Percentiles rank a stretch among this genome's conserved stretches.
phyloP scores from a whole-genome alignment of 2,113 vertebrate genomes.

The Nicator chloris region DNA sequence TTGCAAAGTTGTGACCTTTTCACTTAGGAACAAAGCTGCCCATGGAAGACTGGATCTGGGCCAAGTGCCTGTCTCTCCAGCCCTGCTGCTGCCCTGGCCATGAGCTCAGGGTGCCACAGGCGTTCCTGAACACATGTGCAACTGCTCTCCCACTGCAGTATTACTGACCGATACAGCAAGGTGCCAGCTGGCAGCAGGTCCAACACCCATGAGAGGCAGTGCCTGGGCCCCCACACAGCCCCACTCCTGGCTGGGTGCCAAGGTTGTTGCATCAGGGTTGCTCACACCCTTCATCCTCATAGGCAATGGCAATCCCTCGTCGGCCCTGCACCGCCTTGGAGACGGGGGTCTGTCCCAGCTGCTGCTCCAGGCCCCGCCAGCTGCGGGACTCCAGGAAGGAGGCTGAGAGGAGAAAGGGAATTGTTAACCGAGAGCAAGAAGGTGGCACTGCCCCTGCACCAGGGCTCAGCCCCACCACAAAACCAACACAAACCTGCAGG shows the following conservation, averaged over 20 bases:
- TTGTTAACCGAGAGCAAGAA: not conserved
- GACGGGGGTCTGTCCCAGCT: constrained; percentile 82
- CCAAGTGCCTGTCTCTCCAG: not conserved
- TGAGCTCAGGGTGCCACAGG: not conserved
- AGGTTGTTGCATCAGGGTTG: not conserved
- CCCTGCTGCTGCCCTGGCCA: not conserved
- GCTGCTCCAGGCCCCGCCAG: constrained; percentile 89
- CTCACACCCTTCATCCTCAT: constrained; percentile 82
- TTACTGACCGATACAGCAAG: not conserved
- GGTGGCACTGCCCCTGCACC: not conserved
- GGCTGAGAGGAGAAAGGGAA: constrained; percentile 67
- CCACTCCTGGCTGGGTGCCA: not conserved
- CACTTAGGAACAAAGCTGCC: not conserved
- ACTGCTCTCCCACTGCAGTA: not conserved
- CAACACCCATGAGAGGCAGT: not conserved
- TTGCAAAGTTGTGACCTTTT: not conserved
- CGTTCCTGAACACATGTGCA: fast-evolving
- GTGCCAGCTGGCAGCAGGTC: not conserved
- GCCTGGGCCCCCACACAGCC: fast-evolving
- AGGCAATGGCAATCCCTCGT: constrained; percentile 92
- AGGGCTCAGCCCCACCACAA: not conserved
- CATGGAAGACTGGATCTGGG: not conserved
- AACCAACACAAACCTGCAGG: constrained; percentile 78
- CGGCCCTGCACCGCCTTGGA: constrained; percentile 83
- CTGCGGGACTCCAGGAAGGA: constrained; percentile 87